Evolutionary conservation across 2,888 invertebrate species (phyloP), one percentile per base, ranked within the genome.

Genomic region (Callinectes sapidus): DNA sequence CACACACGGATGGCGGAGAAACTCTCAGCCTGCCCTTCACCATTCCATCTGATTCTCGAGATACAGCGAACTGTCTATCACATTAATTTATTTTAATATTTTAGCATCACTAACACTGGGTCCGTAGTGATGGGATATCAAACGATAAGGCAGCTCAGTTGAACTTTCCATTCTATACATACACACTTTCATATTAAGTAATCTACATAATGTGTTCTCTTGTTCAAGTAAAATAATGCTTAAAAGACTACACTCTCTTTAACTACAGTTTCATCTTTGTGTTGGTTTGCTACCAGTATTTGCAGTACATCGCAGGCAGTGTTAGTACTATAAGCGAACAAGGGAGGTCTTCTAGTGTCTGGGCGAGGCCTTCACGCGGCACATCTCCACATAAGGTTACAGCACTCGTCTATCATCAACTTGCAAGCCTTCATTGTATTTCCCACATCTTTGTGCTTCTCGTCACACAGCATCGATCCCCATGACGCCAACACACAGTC

Each of bases 271-370:
- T 23, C 23, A 71, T 71, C 18, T 66, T 71, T 23, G 71, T 71
- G 71, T n/a, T 71, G 71, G 23, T 71, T 71, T 61, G 23, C 71
- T 71, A 71, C 71, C 10, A 71, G 71, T 71, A 71, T n/a, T n/a
- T 71, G 8, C 23, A 10, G 61, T 18, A 18, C 23, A 71, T 71
- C 71, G 23, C 23, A n/a, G 18, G 61, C 28, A 71, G 6, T 71
- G 23, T n/a, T 28, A 71, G 28, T 71, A 71, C 71, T 71, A 71
- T 28, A 71, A 71, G 71, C 28, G 71, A 71, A 71, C 71, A 71
- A 71, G 71, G 71, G n/a, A 71, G 16, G 71, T 71, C 71, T 71
- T 71, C 23, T 28, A 71, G 8, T 28, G 71, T 23, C 71, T 71
- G 71, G 28, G 71, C n/a, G 71, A 71, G 71, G 71, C 71, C 71